Base-by-base conservation (phyloP, 2,797 vertebrate genomes). In the Smutsia temminckii region DNA sequence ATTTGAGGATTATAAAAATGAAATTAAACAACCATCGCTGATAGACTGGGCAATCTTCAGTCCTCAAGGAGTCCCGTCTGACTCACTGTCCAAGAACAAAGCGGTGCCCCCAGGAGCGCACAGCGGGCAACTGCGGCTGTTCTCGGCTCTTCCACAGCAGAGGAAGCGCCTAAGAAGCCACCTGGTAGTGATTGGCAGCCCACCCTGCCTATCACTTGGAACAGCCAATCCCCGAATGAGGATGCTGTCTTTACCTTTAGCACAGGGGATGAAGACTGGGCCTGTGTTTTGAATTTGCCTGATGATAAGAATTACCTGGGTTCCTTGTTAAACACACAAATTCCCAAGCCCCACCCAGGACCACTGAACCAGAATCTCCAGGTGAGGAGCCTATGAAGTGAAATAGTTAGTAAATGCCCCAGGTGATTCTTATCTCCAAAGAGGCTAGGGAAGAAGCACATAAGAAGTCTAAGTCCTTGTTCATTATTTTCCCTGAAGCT, bases 321-420 rank as follows among this genome's bases (percentile, higher is more conserved):
- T 49, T 20, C 5, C 11, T 49, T 84, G 61, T 53, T 69, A 71
- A 74, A 84, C 27, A 29, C 12, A 83, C 42, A 72, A 2, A 75
- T 55, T 66, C 57, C 37, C 2, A 16, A 68, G 32, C 23, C 72
- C 51, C n/a, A 84, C 8, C n/a, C 34, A 64, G 8, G 75, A n/a
- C 20, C 37, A 51, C 11, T 10, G 66, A 85, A 81, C 66, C 27
- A 68, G 77, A 85, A 74, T 75, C 78, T 94, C 69, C 75, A 86
- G 53, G 46, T 20, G 29, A 57, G 18, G 17, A 4, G 3, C 9
- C 51, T 57, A 13, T 25, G 86, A 90, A 88, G 46, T 55, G 68
- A 81, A 90, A 89, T 53, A 83, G 68, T 94, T 63, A 46, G 5
- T 77, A 59, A 89, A 13, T 40, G 16, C 17, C 42, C 37, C 4